These are phyloP conservation scores for Cyclura pinguis DNA, from an alignment of 2,797 vertebrate genomes.

Conservation along the genomic window DNA sequence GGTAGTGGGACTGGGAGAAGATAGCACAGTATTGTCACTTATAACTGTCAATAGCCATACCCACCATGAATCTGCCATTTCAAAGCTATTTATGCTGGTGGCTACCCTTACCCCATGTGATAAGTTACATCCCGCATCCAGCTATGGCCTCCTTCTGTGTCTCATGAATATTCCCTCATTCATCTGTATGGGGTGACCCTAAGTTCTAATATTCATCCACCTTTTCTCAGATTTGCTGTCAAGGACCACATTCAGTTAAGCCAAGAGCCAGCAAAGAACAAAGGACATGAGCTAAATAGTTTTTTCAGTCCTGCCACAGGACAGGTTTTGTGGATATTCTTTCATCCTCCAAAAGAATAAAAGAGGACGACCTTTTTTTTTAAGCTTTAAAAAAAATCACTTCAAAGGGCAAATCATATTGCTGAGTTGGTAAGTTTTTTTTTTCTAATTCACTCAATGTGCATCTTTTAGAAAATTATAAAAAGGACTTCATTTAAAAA, in stretches of 20 bases:
- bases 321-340: conserved; percentile 27
- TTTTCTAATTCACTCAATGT: conserved; percentile 59
- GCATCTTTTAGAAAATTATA: conserved; percentile 62
- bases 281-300: not conserved
- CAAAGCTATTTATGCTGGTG: not conserved
- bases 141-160: not conserved
- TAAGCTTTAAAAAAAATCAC: conserved; percentile 48
- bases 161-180: not conserved
- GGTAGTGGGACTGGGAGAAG: no score
- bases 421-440: conserved; percentile 62
- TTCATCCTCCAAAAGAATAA: conserved; percentile 49
- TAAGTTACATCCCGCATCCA: not conserved
- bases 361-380: conserved; percentile 36
- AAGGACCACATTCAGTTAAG: not conserved
- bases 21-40: not conserved
- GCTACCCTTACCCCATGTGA: not conserved
- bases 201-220: not conserved
- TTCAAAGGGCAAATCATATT: conserved; percentile 66
- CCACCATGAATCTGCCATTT: no score
- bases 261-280: conserved; percentile 40
- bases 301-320: not conserved
- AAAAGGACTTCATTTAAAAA: conserved; percentile 62
- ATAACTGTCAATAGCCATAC: not conserved
- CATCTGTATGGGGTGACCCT: not conserved
- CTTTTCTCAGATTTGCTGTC: not conserved